Evolutionary conservation across 2,888 invertebrate genomes (phyloP).

Genomic region (Caenorhabditis imperialis): DNA sequence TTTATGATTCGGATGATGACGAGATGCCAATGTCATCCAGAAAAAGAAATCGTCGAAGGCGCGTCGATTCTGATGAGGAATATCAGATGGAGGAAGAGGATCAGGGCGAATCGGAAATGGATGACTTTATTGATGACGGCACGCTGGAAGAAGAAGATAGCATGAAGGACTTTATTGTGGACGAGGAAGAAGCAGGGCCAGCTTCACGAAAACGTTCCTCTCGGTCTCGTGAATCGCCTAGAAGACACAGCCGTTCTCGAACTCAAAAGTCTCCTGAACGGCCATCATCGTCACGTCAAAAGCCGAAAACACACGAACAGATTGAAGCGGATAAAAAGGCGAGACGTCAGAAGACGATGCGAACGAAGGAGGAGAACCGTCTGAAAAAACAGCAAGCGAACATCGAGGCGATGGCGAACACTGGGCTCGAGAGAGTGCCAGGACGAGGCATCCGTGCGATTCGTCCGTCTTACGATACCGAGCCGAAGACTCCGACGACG

Average conservation of each 20-base stretch:
- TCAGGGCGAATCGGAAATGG: neutral
- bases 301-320: too few species aligned
- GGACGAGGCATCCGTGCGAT: neutral
- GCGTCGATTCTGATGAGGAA: neutral
- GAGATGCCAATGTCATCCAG: neutral
- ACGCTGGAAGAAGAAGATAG: neutral
- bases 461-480: too few species aligned
- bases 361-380: too few species aligned
- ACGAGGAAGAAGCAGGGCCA: neutral
- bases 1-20: neutral
- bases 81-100: neutral
- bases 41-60: neutral
- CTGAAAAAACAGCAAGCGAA: too few species aligned
- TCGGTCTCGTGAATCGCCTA: too few species aligned
- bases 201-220: too few species aligned
- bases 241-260: too few species aligned
- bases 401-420: neutral
- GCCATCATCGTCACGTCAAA: too few species aligned
- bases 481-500: neutral
- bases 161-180: conserved; percentile 3
- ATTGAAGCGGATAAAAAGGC: too few species aligned
- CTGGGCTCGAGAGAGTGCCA: neutral
- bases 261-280: too few species aligned
- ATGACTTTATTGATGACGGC: neutral
- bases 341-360: too few species aligned